Evolutionary conservation across 2,888 invertebrate genomes (phyloP).

Genomic region (Acanthosepion pharaonis): DNA sequence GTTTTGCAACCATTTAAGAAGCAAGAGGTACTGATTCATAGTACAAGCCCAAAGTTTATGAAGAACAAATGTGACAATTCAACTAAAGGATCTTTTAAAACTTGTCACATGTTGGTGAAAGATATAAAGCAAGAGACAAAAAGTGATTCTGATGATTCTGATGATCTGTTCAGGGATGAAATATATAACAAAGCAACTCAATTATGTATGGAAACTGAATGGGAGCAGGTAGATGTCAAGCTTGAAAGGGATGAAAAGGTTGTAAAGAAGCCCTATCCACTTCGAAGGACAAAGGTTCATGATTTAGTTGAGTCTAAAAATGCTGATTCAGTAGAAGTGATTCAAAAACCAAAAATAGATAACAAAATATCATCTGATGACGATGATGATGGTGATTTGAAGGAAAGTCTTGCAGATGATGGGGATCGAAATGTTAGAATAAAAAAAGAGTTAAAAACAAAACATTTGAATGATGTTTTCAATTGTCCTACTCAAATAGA

Average conservation of each 20-base stretch:
- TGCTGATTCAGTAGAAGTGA: background rate
- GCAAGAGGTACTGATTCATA: background rate
- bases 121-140: background rate
- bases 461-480: background rate
- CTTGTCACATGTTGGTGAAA: background rate
- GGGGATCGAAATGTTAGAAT: background rate
- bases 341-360: background rate
- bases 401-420: background rate
- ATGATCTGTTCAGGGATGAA: background rate
- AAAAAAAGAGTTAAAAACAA: background rate
- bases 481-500: background rate
- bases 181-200: background rate
- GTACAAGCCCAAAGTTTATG: background rate
- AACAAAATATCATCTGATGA: background rate
- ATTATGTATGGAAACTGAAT: background rate
- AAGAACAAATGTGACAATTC: background rate
- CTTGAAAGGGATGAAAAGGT: background rate
- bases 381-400: background rate
- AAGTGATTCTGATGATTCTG: conserved; percentile 25
- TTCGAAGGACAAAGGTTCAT: background rate
- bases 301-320: background rate
- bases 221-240: background rate
- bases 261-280: background rate
- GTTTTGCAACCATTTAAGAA: background rate
- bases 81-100: background rate